Conservation (phyloP, 2,888 invertebrate species). For the Orgyia antiqua region DNA sequence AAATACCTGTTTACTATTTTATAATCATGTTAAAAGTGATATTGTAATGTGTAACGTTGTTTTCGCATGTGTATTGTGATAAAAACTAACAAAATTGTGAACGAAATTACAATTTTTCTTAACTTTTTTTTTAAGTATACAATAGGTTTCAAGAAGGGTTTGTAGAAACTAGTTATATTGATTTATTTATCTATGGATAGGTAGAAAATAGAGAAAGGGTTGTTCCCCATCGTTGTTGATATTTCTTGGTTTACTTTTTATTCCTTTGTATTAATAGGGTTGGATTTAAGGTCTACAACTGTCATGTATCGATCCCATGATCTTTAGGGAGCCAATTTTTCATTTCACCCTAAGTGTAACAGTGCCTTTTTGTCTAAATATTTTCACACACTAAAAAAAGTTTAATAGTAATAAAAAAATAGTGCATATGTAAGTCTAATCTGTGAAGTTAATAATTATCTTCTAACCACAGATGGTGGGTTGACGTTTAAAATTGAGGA, state of each 20-base stretch:
- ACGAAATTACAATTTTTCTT: conserved; percentile 11
- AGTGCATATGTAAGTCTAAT: no score
- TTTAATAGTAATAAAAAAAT: no score
- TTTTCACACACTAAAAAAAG: no score
- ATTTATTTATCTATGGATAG: conserved; percentile 41
- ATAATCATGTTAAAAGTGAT: conserved; percentile 9
- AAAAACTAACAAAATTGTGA: conserved; percentile 11
- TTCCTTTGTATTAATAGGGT: conserved; percentile 3
- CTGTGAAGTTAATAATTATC: no score
- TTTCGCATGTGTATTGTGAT: conserved; percentile 31
- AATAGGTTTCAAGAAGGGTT: conserved; percentile 32
- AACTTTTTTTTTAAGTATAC: conserved; percentile 21
- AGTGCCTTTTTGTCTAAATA: no score
- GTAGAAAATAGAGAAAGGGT: conserved; percentile 32
- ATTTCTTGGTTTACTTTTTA: conserved; percentile 5
- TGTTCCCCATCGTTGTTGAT: conserved; percentile 12
- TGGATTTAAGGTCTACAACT: neutral
- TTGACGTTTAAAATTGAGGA: no score
- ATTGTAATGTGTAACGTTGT: conserved; percentile 10
- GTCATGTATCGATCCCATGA: conserved; percentile 17
- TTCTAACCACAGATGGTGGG: no score
- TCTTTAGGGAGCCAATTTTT: conserved; percentile 12
- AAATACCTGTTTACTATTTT: neutral
- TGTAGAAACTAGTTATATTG: conserved; percentile 44
- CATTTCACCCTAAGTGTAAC: no score